Conservation (phyloP, 2,888 invertebrate species). For the Leptinotarsa haldemani region DNA sequence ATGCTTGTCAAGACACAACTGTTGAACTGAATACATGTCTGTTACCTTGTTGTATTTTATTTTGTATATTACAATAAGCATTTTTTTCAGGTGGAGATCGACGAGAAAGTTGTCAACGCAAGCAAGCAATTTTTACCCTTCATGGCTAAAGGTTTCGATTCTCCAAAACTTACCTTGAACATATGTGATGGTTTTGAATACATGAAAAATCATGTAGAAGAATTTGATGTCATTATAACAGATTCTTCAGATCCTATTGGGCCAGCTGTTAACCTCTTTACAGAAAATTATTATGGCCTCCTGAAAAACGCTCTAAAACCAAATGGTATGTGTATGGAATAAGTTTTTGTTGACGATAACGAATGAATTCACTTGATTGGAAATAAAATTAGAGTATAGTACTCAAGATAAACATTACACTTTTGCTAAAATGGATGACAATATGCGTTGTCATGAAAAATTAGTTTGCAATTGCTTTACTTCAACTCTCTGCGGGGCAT, state of each 20-base stretch:
- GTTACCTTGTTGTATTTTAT: too few species aligned
- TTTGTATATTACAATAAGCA: too few species aligned
- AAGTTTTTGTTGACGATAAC: too few species aligned
- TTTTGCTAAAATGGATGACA: too few species aligned
- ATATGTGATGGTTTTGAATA: conserved; percentile 93
- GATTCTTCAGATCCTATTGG: conserved; percentile 98
- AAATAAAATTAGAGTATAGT: too few species aligned
- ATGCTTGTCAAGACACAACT: too few species aligned
- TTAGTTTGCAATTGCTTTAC: too few species aligned
- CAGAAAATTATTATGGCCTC: conserved; percentile 67
- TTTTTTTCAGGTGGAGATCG: conserved; percentile 87
- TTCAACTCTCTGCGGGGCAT: too few species aligned
- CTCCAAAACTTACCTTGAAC: conserved; percentile 81
- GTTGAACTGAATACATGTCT: too few species aligned
- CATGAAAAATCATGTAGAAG: conserved; percentile 83
- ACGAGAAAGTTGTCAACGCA: conserved; percentile 88
- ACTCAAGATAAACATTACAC: too few species aligned
- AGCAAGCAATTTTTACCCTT: conserved; percentile 90
- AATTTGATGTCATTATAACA: conserved; percentile 98
- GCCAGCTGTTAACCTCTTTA: conserved; percentile 73
- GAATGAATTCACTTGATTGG: too few species aligned
- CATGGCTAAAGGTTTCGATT: conserved; percentile 89
- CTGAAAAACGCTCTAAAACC: conserved; percentile 86
- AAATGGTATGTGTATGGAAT: conserved; percentile 70
- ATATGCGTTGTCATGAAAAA: too few species aligned